Evolutionary conservation across 2,113 vertebrate species (phyloP).

Genomic region (Cariama cristata): DNA sequence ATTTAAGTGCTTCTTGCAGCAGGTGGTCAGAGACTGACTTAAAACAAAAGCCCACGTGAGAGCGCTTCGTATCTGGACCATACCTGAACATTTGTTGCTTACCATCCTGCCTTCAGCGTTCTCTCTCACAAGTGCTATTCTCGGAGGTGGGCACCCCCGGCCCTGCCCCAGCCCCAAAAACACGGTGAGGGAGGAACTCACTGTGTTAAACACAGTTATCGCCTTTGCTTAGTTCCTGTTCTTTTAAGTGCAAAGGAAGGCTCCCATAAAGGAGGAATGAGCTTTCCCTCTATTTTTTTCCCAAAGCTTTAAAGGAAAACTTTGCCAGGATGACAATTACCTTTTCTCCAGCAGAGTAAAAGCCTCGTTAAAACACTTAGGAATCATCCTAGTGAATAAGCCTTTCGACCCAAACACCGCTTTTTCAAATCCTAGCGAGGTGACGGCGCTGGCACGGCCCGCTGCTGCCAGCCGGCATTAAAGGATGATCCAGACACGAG

Average conservation of each 20-base stretch:
- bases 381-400: constrained; percentile 18
- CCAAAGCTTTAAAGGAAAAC: constrained; percentile 52
- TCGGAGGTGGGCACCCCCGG: constrained; percentile 8
- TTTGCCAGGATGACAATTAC: constrained; percentile 35
- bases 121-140: constrained; percentile 76
- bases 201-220: not conserved
- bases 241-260: constrained; percentile 16
- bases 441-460: not conserved
- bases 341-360: constrained; percentile 43
- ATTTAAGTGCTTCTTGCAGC: constrained; percentile 80
- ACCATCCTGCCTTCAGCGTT: constrained; percentile 70
- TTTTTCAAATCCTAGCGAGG: not conserved
- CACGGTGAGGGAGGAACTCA: not conserved
- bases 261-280: not conserved
- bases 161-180: not conserved
- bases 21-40: constrained; percentile 74
- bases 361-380: not conserved
- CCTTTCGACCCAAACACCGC: not conserved
- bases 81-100: constrained; percentile 45
- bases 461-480: not conserved
- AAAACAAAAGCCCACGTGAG: not conserved
- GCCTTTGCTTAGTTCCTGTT: constrained; percentile 8
- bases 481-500: constrained; percentile 70
- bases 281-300: not conserved
- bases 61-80: constrained; percentile 63